Base-by-base conservation (phyloP, 2,797 vertebrate genomes). In the Megaceryle alcyon region DNA sequence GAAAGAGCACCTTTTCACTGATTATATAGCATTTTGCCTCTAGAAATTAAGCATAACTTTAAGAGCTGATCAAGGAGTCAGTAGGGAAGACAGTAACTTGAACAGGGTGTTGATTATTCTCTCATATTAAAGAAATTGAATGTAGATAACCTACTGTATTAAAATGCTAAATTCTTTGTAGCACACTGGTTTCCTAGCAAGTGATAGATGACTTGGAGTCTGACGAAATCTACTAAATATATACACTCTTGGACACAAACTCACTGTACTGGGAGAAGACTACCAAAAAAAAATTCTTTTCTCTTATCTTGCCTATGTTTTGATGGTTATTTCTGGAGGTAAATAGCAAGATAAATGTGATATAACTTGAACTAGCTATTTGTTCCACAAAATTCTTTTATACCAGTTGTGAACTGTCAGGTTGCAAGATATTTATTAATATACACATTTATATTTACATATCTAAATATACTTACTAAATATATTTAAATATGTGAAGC, bases 201-300 rank as follows among this genome's bases (percentile, higher is more conserved):
- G 41, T 86, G 80, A 88, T 86, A 93, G 87, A 88, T 90, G 68
- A 88, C 64, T 85, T 72, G 20, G 14, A 77, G 48, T 86, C 82
- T 92, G 48, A 82, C 86, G 43, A 69, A 92, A 82, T 90, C 85
- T 83, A 72, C 77, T 77, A 95, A 90, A 65, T 31, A 41, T 44
- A 11, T 31, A 57, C 20, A 26, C 33, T 92, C 43, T 79, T 80
- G n/a, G 41, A 76, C 72, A 88, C 37, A 80, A 85, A 72, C 12
- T 72, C 41, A n/a, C 12, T 41, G 25, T 86, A 11, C 22, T 79
- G 33, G 31, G 41, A 46, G 23, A 89, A 63, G 21, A 17, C 26
- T 85, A 71, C 53, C 26, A 88, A 39, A 28, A 82, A 70, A 85
- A 59, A 35, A 7, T 35, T 3, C 53, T 82, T 83, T 69, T 92